These are phyloP conservation scores for Cerastoderma edule DNA, from an alignment of 2,888 invertebrate species.

Conservation along the genomic window DNA sequence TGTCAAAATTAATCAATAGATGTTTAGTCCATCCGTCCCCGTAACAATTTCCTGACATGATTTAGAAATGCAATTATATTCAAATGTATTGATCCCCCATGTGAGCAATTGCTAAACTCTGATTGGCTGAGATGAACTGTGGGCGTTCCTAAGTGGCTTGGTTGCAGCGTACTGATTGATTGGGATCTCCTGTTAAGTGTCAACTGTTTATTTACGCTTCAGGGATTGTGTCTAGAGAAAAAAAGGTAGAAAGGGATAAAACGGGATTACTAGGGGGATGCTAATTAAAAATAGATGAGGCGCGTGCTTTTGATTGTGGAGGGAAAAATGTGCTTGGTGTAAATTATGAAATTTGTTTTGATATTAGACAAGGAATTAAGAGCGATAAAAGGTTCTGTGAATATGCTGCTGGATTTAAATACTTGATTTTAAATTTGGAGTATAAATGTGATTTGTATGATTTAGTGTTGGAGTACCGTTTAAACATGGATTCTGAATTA, in stretches of 20 bases:
- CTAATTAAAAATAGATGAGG: not conserved
- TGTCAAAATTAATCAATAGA: no score
- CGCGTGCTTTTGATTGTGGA: not conserved
- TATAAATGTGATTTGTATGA: no score
- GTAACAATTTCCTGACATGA: no score
- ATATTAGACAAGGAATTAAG: no score
- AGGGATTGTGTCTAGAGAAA: not conserved
- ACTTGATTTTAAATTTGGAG: no score
- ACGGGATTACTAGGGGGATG: not conserved
- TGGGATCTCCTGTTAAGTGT: conserved; percentile 21
- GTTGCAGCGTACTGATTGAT: not conserved
- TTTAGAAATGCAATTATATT: not conserved
- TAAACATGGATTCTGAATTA: no score
- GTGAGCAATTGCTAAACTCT: conserved; percentile 1
- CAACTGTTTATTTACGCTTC: conserved; percentile 15
- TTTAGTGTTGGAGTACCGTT: no score
- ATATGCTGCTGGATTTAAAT: no score
- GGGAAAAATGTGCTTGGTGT: not conserved
- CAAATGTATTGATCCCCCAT: not conserved
- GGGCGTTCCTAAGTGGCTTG: not conserved
- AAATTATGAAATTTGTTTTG: no score
- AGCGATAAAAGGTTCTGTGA: no score
- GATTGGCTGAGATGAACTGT: conserved; percentile 13
- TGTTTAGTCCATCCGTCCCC: no score
- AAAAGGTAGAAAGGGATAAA: conserved; percentile 16